Evolutionary conservation across 2,888 invertebrate species (phyloP), one percentile per base, ranked within the genome.

Genomic region (Noctua pronuba): DNA sequence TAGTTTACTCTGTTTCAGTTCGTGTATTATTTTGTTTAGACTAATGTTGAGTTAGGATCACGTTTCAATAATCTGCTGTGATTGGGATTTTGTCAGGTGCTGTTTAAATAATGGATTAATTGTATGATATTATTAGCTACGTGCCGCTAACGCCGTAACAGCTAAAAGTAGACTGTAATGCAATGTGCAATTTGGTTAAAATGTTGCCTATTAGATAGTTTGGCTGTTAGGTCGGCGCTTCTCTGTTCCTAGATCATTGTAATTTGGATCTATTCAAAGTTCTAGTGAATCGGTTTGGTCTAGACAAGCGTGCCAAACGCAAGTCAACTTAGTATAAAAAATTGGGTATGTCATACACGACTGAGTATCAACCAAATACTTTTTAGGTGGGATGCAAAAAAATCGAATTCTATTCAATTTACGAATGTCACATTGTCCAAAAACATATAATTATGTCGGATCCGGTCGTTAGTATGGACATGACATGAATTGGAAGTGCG

Each of bases 21-120:
- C 60, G 71, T 65, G 68, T 41, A 73, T 64, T 68, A 77, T 80
- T 80, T 74, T 73, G 75, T 80, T 75, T 73, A 75, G 65, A 58
- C 46, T 76, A 72, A 71, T 77, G 24, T 67, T 67, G 69, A 70
- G 55, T 70, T 76, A 85, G 73, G 21, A 72, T 82, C 69, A 69
- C 70, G 65, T 86, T 71, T 70, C 64, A 77, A 46, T 83, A 86
- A 70, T 82, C 83, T 73, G 67, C 38, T 38, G n/a, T 73, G 76
- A 83, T 86, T 77, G 31, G 31, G 38, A 73, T 82, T 41, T 62
- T 67, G 55, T 67, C 80, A 55, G 62, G 52, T 41, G 16, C 52
- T 52, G 68, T 58, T 58, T 28, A 58, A 77, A 44, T 70, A 70
- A 31, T 31, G 21, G 6, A 77, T 60, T 83, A 16, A 58, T 38